Conservation (phyloP, 2,113 vertebrate species). For the Corythornis vintsioides region DNA sequence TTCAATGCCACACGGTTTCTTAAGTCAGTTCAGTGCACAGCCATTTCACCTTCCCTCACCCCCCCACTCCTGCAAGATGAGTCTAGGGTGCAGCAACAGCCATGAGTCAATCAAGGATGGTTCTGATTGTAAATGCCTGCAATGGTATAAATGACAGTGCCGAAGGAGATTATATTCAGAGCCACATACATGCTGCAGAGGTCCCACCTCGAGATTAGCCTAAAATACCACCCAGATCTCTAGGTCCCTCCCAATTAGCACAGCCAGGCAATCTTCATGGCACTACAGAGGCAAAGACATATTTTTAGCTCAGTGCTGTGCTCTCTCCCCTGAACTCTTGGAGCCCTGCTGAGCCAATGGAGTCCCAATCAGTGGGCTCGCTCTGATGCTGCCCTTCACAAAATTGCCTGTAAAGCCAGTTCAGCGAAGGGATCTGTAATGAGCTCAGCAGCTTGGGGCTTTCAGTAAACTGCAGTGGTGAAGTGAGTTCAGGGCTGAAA, state of each 20-base stretch:
- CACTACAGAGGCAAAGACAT: constrained; percentile 41
- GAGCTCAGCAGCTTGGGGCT: constrained; percentile 53
- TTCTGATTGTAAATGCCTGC: constrained; percentile 66
- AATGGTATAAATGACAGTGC: constrained; percentile 53
- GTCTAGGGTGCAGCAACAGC: background rate
- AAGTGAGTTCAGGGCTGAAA: constrained; percentile 54
- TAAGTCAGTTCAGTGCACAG: background rate
- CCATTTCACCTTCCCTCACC: constrained; percentile 23
- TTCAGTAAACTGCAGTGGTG: constrained; percentile 14
- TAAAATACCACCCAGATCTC: constrained; percentile 69
- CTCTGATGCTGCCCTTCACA: constrained; percentile 72
- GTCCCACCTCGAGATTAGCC: constrained; percentile 68
- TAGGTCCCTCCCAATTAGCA: constrained; percentile 62
- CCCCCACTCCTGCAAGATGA: background rate
- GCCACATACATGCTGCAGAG: constrained; percentile 24
- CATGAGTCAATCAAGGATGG: constrained; percentile 35
- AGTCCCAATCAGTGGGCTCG: constrained; percentile 77
- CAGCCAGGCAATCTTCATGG: constrained; percentile 57
- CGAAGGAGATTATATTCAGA: constrained; percentile 62
- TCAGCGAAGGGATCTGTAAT: constrained; percentile 64
- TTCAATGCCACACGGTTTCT: background rate
- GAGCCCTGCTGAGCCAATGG: constrained; percentile 73
- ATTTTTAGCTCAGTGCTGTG: constrained; percentile 64
- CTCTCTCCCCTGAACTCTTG: constrained; percentile 64
- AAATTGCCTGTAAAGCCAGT: constrained; percentile 71